Conservation (phyloP, 2,113 vertebrate species). For the Andinoacara biseriatus region DNA sequence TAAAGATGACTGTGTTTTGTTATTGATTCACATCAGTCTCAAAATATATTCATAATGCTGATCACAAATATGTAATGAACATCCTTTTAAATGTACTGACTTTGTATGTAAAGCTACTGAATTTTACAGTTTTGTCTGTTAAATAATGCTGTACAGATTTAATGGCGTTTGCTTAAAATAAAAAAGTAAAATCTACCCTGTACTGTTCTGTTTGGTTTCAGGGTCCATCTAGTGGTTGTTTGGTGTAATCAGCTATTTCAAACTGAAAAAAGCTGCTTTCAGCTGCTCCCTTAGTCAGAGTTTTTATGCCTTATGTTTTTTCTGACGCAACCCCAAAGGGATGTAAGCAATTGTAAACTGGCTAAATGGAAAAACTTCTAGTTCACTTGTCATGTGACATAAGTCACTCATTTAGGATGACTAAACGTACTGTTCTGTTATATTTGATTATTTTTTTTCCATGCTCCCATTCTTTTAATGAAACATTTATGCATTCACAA, state of each 20-base stretch:
- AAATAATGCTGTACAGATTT: background rate
- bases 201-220: slow-evolving; percentile 1
- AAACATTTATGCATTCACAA: background rate
- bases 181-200: background rate
- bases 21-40: background rate
- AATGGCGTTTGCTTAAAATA: background rate
- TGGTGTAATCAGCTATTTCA: background rate
- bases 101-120: background rate
- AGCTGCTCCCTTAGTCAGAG: background rate
- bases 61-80: background rate
- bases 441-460: too few species aligned
- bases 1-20: background rate
- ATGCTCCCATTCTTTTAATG: background rate
- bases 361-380: background rate
- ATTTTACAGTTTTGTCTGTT: background rate
- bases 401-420: background rate
- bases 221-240: slow-evolving; percentile 54
- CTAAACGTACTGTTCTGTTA: background rate
- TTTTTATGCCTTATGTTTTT: background rate
- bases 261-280: background rate
- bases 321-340: background rate
- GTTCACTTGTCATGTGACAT: background rate
- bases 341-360: background rate
- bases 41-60: background rate
- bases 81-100: background rate